Evolutionary conservation across 1,140 invertebrate species (phyloP).

Genomic region (Nylanderia fulva): DNA sequence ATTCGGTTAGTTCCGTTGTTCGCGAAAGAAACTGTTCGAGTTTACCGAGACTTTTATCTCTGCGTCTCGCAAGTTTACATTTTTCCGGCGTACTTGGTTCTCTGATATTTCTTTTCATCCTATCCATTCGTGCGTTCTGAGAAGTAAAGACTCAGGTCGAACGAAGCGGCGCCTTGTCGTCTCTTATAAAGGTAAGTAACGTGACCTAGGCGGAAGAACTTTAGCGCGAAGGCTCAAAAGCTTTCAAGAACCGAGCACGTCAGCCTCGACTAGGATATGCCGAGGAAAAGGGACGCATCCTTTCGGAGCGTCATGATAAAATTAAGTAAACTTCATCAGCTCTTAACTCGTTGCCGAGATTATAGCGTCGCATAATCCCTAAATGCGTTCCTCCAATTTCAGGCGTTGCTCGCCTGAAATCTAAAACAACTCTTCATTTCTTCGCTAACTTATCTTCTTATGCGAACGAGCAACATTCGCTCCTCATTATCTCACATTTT

Average conservation of each 20-base stretch:
- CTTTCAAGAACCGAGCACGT: conserved; percentile 56
- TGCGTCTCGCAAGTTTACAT: conserved; percentile 40
- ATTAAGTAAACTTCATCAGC: conserved; percentile 63
- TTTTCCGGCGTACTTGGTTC: conserved; percentile 31
- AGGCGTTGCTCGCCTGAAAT: conserved; percentile 20
- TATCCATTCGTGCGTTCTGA: conserved; percentile 30
- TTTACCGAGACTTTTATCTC: conserved; percentile 34
- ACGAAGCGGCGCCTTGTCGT: conserved; percentile 48
- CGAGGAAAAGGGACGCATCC: conserved; percentile 30
- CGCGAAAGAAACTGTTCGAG: neutral
- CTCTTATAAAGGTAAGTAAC: conserved; percentile 62
- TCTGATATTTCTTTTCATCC: conserved; percentile 50
- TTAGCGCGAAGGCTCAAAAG: conserved; percentile 56
- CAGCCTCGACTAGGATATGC: conserved; percentile 38
- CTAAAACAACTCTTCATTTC: conserved; percentile 32
- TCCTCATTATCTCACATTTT: neutral
- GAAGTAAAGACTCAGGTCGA: conserved; percentile 46
- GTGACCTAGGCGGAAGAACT: conserved; percentile 53
- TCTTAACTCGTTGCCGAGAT: conserved; percentile 49
- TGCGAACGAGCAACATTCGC: neutral
- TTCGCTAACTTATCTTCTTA: conserved; percentile 25
- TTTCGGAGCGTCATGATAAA: conserved; percentile 55
- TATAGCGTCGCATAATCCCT: conserved; percentile 50
- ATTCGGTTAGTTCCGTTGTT: conserved; percentile 1
- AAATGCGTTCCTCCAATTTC: conserved; percentile 51